These are phyloP conservation scores for Tinea trinotella DNA, from an alignment of 2,888 invertebrate genomes.

Conservation along the genomic window DNA sequence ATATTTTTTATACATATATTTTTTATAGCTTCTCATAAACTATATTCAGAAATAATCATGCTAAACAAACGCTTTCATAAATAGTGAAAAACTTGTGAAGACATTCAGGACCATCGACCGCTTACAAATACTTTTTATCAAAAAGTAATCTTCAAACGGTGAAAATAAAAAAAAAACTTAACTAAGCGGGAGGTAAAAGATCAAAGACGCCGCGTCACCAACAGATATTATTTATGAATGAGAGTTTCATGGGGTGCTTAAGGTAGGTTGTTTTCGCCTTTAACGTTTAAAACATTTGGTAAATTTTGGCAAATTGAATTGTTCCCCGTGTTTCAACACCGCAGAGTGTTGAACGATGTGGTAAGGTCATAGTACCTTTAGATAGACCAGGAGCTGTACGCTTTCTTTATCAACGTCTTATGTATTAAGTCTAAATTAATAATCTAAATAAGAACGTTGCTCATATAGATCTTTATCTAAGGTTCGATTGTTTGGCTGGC, in stretches of 20 bases:
- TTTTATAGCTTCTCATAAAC: too few relatives aligned
- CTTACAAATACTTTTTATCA: constrained; percentile 6
- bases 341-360: constrained; percentile 26
- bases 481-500: too few relatives aligned
- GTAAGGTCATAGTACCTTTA: not conserved
- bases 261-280: constrained; percentile 11
- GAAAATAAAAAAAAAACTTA: constrained; percentile 14
- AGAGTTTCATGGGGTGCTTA: constrained; percentile 2
- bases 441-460: too few relatives aligned
- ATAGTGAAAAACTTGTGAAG: not conserved
- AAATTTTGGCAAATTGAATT: constrained; percentile 38
- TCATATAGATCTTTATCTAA: too few relatives aligned
- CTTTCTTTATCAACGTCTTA: too few relatives aligned
- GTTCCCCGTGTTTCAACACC: constrained; percentile 27
- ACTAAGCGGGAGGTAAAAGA: constrained; percentile 12
- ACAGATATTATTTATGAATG: constrained; percentile 17
- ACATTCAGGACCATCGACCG: constrained; percentile 2
- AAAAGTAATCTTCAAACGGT: constrained; percentile 12
- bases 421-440: too few relatives aligned
- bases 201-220: constrained; percentile 8
- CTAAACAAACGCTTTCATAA: too few relatives aligned
- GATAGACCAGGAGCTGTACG: not conserved
- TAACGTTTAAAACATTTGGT: constrained; percentile 17
- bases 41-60: too few relatives aligned
- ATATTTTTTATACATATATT: too few relatives aligned